Conservation (phyloP, 2,888 invertebrate genomes). For the Octodonta nipae region DNA sequence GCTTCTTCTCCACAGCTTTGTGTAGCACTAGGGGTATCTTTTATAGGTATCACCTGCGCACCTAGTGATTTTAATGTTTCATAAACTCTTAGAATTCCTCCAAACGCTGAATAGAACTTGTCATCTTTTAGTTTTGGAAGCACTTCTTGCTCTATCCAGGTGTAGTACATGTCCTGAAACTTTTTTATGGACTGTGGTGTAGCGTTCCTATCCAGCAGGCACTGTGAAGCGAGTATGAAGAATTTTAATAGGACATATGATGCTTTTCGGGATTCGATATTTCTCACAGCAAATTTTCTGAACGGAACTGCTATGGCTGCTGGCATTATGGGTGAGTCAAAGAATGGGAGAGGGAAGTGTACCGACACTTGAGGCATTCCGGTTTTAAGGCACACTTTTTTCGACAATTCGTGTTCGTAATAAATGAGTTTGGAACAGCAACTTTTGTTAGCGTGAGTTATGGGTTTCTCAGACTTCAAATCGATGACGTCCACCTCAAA, state of each 20-base stretch:
- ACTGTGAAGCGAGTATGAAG: constrained; percentile 38
- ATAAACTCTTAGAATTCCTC: constrained; percentile 31
- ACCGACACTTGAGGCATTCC: constrained; percentile 15
- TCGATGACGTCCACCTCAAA: constrained; percentile 13
- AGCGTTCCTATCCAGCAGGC: constrained; percentile 35
- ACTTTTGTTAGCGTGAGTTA: constrained; percentile 11
- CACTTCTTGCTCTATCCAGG: constrained; percentile 40
- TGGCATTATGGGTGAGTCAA: constrained; percentile 40
- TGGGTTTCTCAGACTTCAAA: constrained; percentile 9
- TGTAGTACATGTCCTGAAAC: constrained; percentile 42
- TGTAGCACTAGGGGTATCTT: constrained; percentile 5
- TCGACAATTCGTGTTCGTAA: constrained; percentile 14
- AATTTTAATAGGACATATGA: constrained; percentile 39
- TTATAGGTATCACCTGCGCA: background rate
- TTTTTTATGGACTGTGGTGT: constrained; percentile 26
- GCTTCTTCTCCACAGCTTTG: constrained; percentile 8
- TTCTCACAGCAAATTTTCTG: constrained; percentile 37
- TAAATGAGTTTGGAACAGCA: constrained; percentile 18
- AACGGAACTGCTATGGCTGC: constrained; percentile 51
- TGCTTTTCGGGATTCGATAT: constrained; percentile 28
- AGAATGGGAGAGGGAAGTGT: constrained; percentile 41
- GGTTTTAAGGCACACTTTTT: constrained; percentile 6
- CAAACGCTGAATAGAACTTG: constrained; percentile 43
- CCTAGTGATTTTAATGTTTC: constrained; percentile 32
- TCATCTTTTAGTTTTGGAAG: constrained; percentile 43